Evolutionary conservation across 2,888 invertebrate genomes (phyloP).

Genomic region (Dorcus parallelipipedus): DNA sequence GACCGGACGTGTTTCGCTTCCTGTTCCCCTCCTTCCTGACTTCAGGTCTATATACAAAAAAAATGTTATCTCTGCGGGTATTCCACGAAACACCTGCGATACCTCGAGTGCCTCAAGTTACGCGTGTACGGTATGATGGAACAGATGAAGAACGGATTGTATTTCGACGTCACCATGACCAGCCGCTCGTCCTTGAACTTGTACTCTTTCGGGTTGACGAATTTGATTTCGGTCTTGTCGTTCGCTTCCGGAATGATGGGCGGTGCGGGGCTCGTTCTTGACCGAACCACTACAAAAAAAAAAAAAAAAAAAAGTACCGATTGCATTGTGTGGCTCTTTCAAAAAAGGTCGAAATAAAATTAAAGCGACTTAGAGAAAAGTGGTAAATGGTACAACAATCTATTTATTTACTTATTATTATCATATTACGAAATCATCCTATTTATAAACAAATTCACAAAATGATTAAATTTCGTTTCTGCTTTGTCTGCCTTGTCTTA

Average conservation of each 20-base stretch:
- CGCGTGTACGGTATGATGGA: slow-evolving; percentile 80
- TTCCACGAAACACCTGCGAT: neutral
- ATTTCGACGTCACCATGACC: slow-evolving; percentile 73
- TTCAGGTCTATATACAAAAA: slow-evolving; percentile 54
- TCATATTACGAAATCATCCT: no score
- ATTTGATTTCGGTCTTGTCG: slow-evolving; percentile 55
- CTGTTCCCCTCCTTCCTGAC: slow-evolving; percentile 69
- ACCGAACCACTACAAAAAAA: slow-evolving; percentile 23
- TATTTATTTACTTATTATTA: no score
- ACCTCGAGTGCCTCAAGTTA: slow-evolving; percentile 17
- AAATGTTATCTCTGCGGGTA: neutral
- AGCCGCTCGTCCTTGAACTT: slow-evolving; percentile 77
- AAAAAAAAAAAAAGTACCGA: neutral
- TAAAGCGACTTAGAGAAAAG: no score
- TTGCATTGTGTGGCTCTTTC: no score
- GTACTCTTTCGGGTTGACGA: slow-evolving; percentile 61
- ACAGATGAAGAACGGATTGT: slow-evolving; percentile 80
- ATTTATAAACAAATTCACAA: no score
- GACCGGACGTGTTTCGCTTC: slow-evolving; percentile 77
- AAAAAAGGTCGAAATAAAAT: no score
- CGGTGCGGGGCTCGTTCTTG: slow-evolving; percentile 41
- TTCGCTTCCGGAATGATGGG: slow-evolving; percentile 56
- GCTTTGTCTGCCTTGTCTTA: no score
- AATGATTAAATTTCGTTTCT: no score
- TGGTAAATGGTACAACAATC: no score